Base-by-base conservation (phyloP, 2,888 invertebrate genomes). In the Psylliodes chrysocephalus region DNA sequence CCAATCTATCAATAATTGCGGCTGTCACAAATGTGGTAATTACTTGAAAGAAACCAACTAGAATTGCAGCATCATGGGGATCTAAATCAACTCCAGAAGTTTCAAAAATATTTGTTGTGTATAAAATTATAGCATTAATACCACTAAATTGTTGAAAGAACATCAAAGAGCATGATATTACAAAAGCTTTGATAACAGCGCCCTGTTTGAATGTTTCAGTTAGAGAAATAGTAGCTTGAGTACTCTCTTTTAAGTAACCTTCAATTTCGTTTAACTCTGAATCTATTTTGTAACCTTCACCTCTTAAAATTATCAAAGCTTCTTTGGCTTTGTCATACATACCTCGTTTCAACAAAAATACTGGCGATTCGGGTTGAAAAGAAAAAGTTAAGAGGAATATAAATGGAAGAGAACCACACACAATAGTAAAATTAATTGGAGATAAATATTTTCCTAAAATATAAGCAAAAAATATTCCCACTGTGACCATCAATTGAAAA, bases 111-210 rank as follows among this genome's bases (percentile, higher is more conserved):
- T 85, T 80, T 0, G 87, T 87, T 0, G 91, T 87, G 75, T 93
- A 94, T 81, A 94, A 92, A 68, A 94, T 91, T 4, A 94, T 90
- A 0, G 92, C 92, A 75, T 94, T 94, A 53, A 93, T 89, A 35
- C 94, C 94, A 64, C 91, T 89, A 60, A 95, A 84, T 79, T 96
- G 96, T 78, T 96, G 96, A 83, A 95, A 93, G 74, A 94, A 84
- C 95, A 96, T 95, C 5, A 96, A 85, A 1, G 90, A 89, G 77
- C 91, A 89, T 68, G 89, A 89, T 63, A 94, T 91, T 10, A 89
- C 62, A 1, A 92, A 81, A 0, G 90, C 92, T 77, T 88, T 90
- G 7, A 66, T 14, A 14, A 72, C 69, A 14, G 73, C 60, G 38
- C 61, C 68, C 47, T 70, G 69, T 15, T 60, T 63, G 25, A 77